Evolutionary conservation across 2,113 vertebrate species (phyloP), one percentile per base, ranked within the genome.

Genomic region (Australoheros scitulus): DNA sequence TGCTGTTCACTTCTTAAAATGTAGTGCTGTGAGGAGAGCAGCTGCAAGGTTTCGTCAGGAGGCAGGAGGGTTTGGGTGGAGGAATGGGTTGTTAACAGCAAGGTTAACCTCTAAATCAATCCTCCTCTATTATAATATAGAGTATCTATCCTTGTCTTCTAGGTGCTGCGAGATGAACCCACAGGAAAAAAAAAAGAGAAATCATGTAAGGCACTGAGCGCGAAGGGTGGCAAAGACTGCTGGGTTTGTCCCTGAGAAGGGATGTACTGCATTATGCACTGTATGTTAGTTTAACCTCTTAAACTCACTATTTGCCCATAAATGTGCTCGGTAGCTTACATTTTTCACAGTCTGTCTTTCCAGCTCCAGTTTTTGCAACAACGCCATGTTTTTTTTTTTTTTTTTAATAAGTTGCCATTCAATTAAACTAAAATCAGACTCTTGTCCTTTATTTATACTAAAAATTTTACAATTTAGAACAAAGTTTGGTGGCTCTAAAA

Each of bases 61-160:
- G 75, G 41, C 18, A 5, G 10, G 26, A 52, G 52, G 29, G 72
- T 58, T 38, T 60, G 75, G 61, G 56, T 22, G 50, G 61, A 81
- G 29, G 77, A 56, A 81, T 20, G n/a, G 60, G 78, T 81, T 86
- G 83, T 86, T 90, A 88, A 88, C 65, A 83, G 74, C 80, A 88
- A 84, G 81, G 81, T 64, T 79, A 84, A 88, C 61, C 84, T 79
- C 57, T 77, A 68, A 79, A 76, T 90, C 81, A 79, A 74, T 86
- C 68, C 57, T 68, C 41, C 41, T 59, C 82, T 77, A 26, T 77
- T 77, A 24, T 55, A 55, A 82, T 72, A 72, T 55, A 55, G 18
- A 52, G 83, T 75, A 83, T 65, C 74, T 74, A 79, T 77, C 61
- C 59, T 77, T 61, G 80, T 83, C 83, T 65, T 41, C 72, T 68